These are phyloP conservation scores for Pherbina coryleti DNA, from an alignment of 2,888 invertebrate species.

Conservation along the genomic window DNA sequence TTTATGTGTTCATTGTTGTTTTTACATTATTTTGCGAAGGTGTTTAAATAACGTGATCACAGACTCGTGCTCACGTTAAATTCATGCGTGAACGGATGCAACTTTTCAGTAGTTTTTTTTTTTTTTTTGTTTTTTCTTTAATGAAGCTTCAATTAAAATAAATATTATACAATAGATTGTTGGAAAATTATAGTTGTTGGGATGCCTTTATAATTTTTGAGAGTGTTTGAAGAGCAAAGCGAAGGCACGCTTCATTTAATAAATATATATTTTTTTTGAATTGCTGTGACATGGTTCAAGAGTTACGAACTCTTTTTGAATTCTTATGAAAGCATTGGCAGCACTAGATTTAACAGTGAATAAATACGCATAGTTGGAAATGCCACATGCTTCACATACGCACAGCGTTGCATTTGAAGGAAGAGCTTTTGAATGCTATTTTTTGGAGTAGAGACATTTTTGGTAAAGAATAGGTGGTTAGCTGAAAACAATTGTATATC, in stretches of 20 bases:
- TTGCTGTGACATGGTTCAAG: conserved; percentile 6
- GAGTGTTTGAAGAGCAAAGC: neutral
- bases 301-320: conserved; percentile 1
- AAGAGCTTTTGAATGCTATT: neutral
- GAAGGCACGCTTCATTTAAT: conserved; percentile 17
- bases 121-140: neutral
- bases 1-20: neutral
- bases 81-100: conserved; percentile 11
- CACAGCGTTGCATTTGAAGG: neutral
- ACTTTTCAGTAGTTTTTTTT: neutral
- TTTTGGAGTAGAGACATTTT: neutral
- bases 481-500: no score
- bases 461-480: no score
- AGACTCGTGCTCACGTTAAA: neutral
- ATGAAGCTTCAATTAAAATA: neutral
- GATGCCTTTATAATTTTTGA: neutral
- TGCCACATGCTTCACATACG: neutral
- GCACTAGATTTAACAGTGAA: neutral
- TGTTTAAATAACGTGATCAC: conserved; percentile 1
- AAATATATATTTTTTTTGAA: neutral
- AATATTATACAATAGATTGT: neutral
- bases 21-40: neutral
- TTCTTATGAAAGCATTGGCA: neutral
- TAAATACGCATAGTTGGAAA: neutral
- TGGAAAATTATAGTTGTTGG: neutral